phyloP scores from a whole-genome alignment of 1,140 invertebrate species.

The Dreissena rostriformis region DNA sequence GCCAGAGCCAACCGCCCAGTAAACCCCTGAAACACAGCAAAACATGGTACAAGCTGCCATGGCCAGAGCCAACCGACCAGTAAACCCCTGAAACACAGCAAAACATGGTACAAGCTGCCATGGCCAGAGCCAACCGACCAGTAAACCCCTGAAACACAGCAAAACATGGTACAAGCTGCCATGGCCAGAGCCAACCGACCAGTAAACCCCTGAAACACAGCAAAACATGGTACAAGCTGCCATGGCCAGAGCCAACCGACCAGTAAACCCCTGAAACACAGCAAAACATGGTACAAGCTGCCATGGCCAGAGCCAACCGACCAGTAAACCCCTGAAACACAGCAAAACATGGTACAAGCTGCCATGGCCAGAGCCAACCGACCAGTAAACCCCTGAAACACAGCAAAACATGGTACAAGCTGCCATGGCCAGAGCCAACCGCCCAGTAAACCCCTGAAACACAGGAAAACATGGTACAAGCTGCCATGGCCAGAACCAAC shows the following conservation, averaged over 20 bases:
- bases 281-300: slow-evolving; percentile 88
- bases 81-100: slow-evolving; percentile 87
- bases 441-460: slow-evolving; percentile 89
- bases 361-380: slow-evolving; percentile 91
- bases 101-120: slow-evolving; percentile 91
- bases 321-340: slow-evolving; percentile 88
- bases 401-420: slow-evolving; percentile 87
- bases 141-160: slow-evolving; percentile 88
- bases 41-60: slow-evolving; percentile 91
- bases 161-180: slow-evolving; percentile 89
- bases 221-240: slow-evolving; percentile 89
- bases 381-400: slow-evolving; percentile 88
- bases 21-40: slow-evolving; percentile 86
- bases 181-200: slow-evolving; percentile 90
- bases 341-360: slow-evolving; percentile 87
- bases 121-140: slow-evolving; percentile 89
- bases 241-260: slow-evolving; percentile 89
- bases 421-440: slow-evolving; percentile 90
- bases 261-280: slow-evolving; percentile 88
- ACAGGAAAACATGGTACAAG: slow-evolving; percentile 91
- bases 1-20: slow-evolving; percentile 90
- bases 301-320: slow-evolving; percentile 90
- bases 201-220: slow-evolving; percentile 88
- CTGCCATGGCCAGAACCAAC: slow-evolving; percentile 91
- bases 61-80: slow-evolving; percentile 89